Evolutionary conservation across 2,113 vertebrate genomes (phyloP), one percentile per base, ranked within the genome.

Genomic region (Myiagra hebetior): DNA sequence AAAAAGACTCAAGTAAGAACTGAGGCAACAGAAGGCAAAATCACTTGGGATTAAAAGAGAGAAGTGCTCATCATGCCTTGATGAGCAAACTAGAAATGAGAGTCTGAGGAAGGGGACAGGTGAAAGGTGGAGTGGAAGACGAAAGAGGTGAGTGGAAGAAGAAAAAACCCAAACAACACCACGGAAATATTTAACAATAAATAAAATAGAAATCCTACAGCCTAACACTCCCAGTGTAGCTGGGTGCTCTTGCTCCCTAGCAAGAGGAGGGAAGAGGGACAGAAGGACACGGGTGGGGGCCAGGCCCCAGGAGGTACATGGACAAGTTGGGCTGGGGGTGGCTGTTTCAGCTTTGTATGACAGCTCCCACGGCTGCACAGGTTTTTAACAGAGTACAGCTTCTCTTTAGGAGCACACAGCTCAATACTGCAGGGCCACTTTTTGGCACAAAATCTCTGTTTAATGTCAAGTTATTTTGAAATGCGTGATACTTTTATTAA

Each of bases 371-470:
- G 0, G 64, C 77, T 78, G 53, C 37, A 17, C 1, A 56, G 44
- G 76, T 67, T 79, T 93, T 64, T 62, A 83, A 60, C 4, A 46
- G 69, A 65, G 30, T 19, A 70, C 26, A 56, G 35, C 35, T 63
- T 35, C 39, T 47, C 67, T 91, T 70, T 37, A 65, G 69, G 78
- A 53, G 50, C 62, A 78, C 65, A 68, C 27, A 49, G 62, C 73
- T 91, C 80, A 94, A 90, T 67, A 80, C 39, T 74, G n/a, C n/a
- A 59, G 81, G 62, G 87, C 59, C 55, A 46, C 22, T 42, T 92
- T 93, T 93, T 89, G 74, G 85, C 94, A 96, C 91, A 90, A 79
- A 50, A 73, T 50, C 37, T 85, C 80, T 74, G 46, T 42, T 93
- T 39, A 59, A 87, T 4, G 26, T 78, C 33, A 89, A 70, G 39